Conservation (phyloP, 2,113 vertebrate species). For the Myotis davidii region DNA sequence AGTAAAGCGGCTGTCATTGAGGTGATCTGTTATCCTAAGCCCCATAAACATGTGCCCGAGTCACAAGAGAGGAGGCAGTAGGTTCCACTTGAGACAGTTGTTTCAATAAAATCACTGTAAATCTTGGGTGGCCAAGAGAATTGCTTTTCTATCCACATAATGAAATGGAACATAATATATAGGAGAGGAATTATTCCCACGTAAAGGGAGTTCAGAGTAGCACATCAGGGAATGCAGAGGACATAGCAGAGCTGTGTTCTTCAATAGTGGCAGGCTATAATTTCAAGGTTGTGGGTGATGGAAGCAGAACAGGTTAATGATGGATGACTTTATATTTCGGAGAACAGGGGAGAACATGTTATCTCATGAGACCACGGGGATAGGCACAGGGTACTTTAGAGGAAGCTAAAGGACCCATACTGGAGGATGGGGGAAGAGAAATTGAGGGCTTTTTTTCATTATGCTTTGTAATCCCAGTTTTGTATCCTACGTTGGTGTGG, state of each 20-base stretch:
- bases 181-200: background rate
- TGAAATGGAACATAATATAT: background rate
- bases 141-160: background rate
- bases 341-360: background rate
- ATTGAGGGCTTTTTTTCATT: background rate
- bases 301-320: background rate
- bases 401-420: background rate
- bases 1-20: background rate
- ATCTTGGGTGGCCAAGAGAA: background rate
- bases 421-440: background rate
- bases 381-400: background rate
- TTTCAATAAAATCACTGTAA: constrained; percentile 2
- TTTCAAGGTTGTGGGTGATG: background rate
- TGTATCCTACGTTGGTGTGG: background rate
- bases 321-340: background rate
- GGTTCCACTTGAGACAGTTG: background rate
- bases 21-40: background rate
- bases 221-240: background rate
- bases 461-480: background rate
- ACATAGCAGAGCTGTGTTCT: background rate
- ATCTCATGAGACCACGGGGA: background rate
- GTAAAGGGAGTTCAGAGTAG: background rate
- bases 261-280: background rate
- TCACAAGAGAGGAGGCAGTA: background rate
- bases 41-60: background rate